Evolutionary conservation across 2,888 invertebrate genomes (phyloP).

Genomic region (Corbicula japonica): DNA sequence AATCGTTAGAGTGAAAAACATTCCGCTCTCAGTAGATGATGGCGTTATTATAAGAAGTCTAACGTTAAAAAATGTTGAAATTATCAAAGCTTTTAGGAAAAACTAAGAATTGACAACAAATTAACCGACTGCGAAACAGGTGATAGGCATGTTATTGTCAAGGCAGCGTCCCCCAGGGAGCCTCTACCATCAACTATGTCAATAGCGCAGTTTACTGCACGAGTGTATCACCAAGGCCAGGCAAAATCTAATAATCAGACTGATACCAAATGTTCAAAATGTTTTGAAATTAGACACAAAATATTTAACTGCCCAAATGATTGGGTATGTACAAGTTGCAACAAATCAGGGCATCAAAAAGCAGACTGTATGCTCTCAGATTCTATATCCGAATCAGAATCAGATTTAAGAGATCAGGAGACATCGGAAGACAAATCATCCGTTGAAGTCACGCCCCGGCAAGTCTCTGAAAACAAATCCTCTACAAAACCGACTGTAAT

Average conservation of each 20-base stretch:
- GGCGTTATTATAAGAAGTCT: slow-evolving; percentile 1
- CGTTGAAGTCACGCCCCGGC: no score
- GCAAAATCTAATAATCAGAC: background rate
- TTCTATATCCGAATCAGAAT: no score
- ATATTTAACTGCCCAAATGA: background rate
- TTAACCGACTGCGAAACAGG: slow-evolving; percentile 16
- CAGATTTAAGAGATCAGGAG: no score
- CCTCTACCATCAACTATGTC: background rate
- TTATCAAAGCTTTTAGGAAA: background rate
- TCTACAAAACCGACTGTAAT: no score
- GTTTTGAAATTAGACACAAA: background rate
- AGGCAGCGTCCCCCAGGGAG: no score
- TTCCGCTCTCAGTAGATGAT: slow-evolving; percentile 23
- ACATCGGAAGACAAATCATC: no score
- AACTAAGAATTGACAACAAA: slow-evolving; percentile 5
- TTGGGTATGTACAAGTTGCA: background rate
- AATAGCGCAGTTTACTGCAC: slow-evolving; percentile 3
- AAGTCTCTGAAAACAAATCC: no score
- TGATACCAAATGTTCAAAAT: background rate
- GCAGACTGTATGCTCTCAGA: no score
- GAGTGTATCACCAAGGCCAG: background rate
- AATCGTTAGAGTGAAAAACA: slow-evolving; percentile 8
- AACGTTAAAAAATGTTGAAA: background rate
- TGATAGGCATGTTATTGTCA: slow-evolving; percentile 5
- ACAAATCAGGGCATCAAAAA: background rate